phyloP scores from a whole-genome alignment of 2,113 vertebrate genomes.

The Cololabis saira region DNA sequence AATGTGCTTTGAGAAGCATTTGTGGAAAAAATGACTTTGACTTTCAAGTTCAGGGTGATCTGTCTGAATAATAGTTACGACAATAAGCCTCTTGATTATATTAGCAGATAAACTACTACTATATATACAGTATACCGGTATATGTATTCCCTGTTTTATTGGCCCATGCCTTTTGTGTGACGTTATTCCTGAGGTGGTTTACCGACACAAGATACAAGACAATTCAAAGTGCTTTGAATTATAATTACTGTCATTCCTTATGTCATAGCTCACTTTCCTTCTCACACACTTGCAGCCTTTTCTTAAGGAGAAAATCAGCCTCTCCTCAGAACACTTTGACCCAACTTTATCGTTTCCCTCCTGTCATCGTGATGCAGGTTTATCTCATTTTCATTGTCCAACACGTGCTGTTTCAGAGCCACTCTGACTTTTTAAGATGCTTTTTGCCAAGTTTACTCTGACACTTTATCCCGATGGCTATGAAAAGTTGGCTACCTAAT shows the following conservation, averaged over 20 bases:
- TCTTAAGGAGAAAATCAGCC: too few relatives aligned
- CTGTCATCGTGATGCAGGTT: too few relatives aligned
- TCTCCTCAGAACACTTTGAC: neutral
- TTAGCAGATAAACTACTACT: constrained; percentile 66
- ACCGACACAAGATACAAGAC: constrained; percentile 17
- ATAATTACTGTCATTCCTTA: constrained; percentile 37
- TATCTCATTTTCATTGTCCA: too few relatives aligned
- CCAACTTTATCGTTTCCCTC: constrained; percentile 21
- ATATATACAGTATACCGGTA: constrained; percentile 59
- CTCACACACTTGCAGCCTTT: neutral
- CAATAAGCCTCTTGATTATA: constrained; percentile 48
- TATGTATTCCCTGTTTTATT: constrained; percentile 14
- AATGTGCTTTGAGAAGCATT: constrained; percentile 18
- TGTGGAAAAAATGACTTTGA: constrained; percentile 47
- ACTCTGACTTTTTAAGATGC: too few relatives aligned
- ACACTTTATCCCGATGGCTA: too few relatives aligned
- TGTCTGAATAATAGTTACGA: constrained; percentile 62
- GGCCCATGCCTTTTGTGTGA: constrained; percentile 33
- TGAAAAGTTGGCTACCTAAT: too few relatives aligned
- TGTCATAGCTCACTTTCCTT: constrained; percentile 22
- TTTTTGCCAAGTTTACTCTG: too few relatives aligned
- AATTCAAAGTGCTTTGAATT: too few relatives aligned
- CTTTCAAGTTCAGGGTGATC: constrained; percentile 58
- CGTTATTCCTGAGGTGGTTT: constrained; percentile 49
- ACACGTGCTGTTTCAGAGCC: too few relatives aligned